Base-by-base conservation (phyloP, 2,113 vertebrate genomes). In the Microcebus ravelobensis region DNA sequence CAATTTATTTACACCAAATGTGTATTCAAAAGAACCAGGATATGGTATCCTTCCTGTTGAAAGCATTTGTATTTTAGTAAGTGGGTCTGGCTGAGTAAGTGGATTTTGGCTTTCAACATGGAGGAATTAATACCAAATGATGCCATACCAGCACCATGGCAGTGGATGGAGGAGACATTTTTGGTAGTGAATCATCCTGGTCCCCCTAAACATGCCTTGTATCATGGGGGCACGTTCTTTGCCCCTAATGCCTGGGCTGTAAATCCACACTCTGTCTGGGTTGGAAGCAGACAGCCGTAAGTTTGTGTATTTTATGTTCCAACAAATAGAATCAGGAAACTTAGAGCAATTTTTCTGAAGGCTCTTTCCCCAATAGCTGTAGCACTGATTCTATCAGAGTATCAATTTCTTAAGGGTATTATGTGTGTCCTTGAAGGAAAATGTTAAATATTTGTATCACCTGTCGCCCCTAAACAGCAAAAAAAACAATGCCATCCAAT, bases 321-420 rank as follows among this genome's bases (percentile, higher is more conserved):
- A 61, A 20, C 55, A 86, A 21, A 67, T 17, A 39, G 36, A 63
- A 42, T 70, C 21, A 52, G 77, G 42, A 81, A 85, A 77, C 7
- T 36, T 25, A 74, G 52, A 93, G 59, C 39, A 21, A 0, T 67
- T 93, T 71, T 81, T 85, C 52, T 55, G 52, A 67, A 84, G 8
- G 0, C 5, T 9, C 11, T 70, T 81, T 57, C 20, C 70, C 13
- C 8, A 77, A 39, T 17, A 68, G 14, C 18, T 59, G 0, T 50
- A 74, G 55, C 48, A 92, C 13, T 39, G 34, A 89, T 34, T 36
- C 29, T 23, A 71, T 85, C 31, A 8, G 31, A 70, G 2, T 27
- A 65, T 20, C 48, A 20, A 65, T 45, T 94, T 97, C 65, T 94
- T 74, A 63, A 80, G 50, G 45, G 31, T 81, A 70, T 89, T 81